phyloP scores from a whole-genome alignment of 92 coral and sea anemone species.

The Phymanthus crucifer region DNA sequence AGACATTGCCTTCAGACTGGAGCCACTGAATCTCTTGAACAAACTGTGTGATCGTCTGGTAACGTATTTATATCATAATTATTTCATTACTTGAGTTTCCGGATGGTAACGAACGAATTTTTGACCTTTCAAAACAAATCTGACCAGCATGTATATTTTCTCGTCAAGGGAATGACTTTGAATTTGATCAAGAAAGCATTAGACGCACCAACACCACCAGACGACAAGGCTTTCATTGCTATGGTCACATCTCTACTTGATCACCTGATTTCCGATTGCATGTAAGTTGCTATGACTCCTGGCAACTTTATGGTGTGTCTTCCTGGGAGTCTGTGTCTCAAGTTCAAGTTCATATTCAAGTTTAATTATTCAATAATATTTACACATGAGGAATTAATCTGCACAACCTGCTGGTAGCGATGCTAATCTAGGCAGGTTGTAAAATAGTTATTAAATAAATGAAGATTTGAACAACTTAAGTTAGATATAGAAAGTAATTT shows the following conservation, averaged over 20 bases:
- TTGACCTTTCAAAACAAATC: too few relatives aligned
- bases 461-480: too few relatives aligned
- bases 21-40: conserved; percentile 70
- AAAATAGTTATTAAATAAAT: too few relatives aligned
- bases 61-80: background rate
- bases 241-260: conserved; percentile 42
- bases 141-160: too few relatives aligned
- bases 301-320: background rate
- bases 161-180: conserved; percentile 34
- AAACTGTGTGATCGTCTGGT: conserved; percentile 79
- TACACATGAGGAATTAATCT: too few relatives aligned
- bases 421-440: too few relatives aligned
- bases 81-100: background rate
- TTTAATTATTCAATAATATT: too few relatives aligned
- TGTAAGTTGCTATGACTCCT: conserved; percentile 18
- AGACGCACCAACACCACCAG: conserved; percentile 46
- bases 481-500: too few relatives aligned
- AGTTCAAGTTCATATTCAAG: too few relatives aligned
- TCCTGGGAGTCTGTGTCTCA: background rate
- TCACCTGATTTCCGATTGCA: conserved; percentile 37
- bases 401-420: too few relatives aligned
- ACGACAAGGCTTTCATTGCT: conserved; percentile 35
- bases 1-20: conserved; percentile 83
- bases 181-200: conserved; percentile 42
- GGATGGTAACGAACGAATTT: background rate